Base-by-base conservation (phyloP, 2,797 vertebrate species). In the Scolopax bukidnonensis region DNA sequence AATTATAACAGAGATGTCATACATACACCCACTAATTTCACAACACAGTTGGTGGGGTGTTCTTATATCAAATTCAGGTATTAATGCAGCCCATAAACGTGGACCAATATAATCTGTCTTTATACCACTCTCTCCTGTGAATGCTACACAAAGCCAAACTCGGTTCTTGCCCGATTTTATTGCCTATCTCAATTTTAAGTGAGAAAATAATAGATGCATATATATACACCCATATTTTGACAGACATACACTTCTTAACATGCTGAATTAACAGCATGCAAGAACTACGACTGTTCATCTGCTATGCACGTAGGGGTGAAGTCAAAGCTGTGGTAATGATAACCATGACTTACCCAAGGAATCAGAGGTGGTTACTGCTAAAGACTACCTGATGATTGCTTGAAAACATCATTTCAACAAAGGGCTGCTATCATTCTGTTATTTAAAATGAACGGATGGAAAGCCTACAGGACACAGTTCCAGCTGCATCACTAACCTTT, bases 391-490 rank as follows among this genome's bases (percentile, higher is more conserved):
- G 38, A 53, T 33, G 30, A 90, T 74, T 36, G 38, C 9, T 17
- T 53, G 71, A 95, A 94, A 92, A 92, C 17, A 61, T 11, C 24
- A 85, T 79, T 91, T 85, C 68, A 91, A 61, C 38, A 74, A 89
- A 89, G 4, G 9, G 61, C 64, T 12, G 6, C 25, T 50, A 50
- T 38, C 45, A 65, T 69, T 87, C 59, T 65, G 47, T n/a, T 82
- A 41, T 51, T 91, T 65, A 51, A 91, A 89, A 92, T 27, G 17
- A 91, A 84, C 6, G 40, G 84, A 81, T 41, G 40, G 38, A 47
- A 74, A 76, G 32, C 47, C 33, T 76, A 76, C 10, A 61, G 70
- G 61, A 78, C 59, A 61, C 12, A 61, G 53, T 11, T 65, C n/a
- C 77, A 86, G 30, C 43, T 63, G 74, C 57, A 82, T 33, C 84